A percentile compares a stretch with the other conserved stretches of the same genome.
Evolutionary conservation across 1,140 invertebrate genomes (phyloP).

Genomic region (Psix sp.): DNA sequence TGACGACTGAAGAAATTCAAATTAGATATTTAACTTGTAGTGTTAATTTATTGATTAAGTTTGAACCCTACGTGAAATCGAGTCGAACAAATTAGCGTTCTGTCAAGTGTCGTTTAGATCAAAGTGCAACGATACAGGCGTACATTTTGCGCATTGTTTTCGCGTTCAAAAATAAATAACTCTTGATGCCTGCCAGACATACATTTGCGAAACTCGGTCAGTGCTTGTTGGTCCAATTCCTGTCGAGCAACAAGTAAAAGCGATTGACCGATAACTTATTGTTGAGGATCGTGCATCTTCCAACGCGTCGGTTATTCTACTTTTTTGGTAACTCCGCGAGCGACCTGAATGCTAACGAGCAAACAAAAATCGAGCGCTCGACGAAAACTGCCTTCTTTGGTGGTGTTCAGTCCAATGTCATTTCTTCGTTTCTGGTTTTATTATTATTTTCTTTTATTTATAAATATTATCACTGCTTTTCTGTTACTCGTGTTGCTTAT

Average conservation of each 20-base stretch:
- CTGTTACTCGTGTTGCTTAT: conserved; percentile 14
- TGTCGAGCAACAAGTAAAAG: conserved; percentile 52
- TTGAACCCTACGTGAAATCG: no score
- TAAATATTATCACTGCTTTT: conserved; percentile 6
- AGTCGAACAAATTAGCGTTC: no score
- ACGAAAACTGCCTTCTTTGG: no score
- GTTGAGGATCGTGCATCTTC: conserved; percentile 4
- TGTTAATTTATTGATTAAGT: no score
- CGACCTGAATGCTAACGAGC: no score
- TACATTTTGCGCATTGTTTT: conserved; percentile 41
- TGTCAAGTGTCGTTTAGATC: no score
- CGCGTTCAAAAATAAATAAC: conserved; percentile 44
- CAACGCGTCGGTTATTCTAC: not conserved
- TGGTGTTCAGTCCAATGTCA: no score
- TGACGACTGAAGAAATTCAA: no score
- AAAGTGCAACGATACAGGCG: no score
- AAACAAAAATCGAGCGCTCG: no score
- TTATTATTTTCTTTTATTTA: no score
- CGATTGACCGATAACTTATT: conserved; percentile 51
- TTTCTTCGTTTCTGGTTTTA: not conserved
- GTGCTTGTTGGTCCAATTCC: conserved; percentile 46
- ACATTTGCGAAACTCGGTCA: conserved; percentile 50
- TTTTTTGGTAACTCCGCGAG: conserved; percentile 3
- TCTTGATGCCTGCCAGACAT: conserved; percentile 40
- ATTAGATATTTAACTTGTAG: no score